These are phyloP conservation scores for Salvator merianae DNA, from an alignment of 2,113 vertebrate species.

Conservation along the genomic window DNA sequence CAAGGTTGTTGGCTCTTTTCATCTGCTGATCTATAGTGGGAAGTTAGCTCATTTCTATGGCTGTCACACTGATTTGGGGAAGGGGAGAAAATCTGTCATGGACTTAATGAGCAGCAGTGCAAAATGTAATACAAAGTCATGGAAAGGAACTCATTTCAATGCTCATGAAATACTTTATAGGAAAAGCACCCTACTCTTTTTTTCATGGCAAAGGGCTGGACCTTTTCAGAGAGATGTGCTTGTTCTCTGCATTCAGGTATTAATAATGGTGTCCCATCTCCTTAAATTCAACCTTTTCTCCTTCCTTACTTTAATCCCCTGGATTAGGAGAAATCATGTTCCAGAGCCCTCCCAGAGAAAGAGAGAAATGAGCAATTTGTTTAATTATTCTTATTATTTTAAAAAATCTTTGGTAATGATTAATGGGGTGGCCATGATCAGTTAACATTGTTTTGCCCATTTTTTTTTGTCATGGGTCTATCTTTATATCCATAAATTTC, in stretches of 20 bases:
- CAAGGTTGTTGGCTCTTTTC: slow-evolving; percentile 3
- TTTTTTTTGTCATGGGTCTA: too few species aligned
- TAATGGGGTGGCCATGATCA: too few species aligned
- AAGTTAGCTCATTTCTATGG: background rate
- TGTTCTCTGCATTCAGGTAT: background rate
- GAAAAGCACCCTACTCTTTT: background rate
- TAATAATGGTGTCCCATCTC: background rate
- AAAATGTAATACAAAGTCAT: background rate
- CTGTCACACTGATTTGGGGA: background rate
- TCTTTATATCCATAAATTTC: too few species aligned
- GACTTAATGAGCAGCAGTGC: background rate
- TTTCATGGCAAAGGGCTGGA: too few species aligned
- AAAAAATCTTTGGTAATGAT: too few species aligned
- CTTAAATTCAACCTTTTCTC: background rate
- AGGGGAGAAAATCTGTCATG: background rate
- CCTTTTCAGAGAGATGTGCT: background rate
- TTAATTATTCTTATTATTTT: background rate
- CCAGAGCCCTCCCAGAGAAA: background rate
- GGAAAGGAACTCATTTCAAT: background rate
- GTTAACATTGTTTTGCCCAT: too few species aligned
- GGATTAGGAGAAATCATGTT: background rate
- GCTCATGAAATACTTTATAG: background rate
- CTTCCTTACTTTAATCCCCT: background rate
- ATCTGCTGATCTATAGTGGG: background rate
- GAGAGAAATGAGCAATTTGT: background rate